Conservation (phyloP, 2,888 invertebrate species). For the Sericinus montela region DNA sequence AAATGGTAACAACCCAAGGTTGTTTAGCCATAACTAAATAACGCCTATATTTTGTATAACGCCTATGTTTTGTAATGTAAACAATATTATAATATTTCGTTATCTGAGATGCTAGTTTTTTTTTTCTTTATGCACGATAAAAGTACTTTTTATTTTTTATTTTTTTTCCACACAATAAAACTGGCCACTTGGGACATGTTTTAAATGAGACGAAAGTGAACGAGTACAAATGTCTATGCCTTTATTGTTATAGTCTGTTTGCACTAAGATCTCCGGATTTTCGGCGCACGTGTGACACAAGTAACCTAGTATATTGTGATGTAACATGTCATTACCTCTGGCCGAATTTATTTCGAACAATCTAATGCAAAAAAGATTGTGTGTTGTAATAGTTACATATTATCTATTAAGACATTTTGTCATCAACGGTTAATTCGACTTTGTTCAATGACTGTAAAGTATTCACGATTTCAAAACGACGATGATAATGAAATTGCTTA, state of each 20-base stretch:
- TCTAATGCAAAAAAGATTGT: background rate
- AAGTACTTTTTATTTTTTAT: too few species aligned
- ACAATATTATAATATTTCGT: too few species aligned
- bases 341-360: background rate
- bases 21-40: too few species aligned
- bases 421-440: background rate
- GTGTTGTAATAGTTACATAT: background rate
- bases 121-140: too few species aligned
- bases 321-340: background rate
- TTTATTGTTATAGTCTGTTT: background rate
- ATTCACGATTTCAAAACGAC: too few species aligned
- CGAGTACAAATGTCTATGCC: background rate
- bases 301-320: background rate
- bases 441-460: too few species aligned
- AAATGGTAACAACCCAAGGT: too few species aligned
- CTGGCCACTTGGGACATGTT: background rate
- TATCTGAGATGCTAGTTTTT: too few species aligned
- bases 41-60: too few species aligned
- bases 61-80: too few species aligned
- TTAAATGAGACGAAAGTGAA: constrained; percentile 6
- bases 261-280: background rate
- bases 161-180: background rate
- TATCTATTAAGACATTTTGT: background rate
- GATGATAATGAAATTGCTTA: too few species aligned
- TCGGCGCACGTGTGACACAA: background rate